phyloP scores from a whole-genome alignment of 2,888 invertebrate species.

The Micropterix aruncella region DNA sequence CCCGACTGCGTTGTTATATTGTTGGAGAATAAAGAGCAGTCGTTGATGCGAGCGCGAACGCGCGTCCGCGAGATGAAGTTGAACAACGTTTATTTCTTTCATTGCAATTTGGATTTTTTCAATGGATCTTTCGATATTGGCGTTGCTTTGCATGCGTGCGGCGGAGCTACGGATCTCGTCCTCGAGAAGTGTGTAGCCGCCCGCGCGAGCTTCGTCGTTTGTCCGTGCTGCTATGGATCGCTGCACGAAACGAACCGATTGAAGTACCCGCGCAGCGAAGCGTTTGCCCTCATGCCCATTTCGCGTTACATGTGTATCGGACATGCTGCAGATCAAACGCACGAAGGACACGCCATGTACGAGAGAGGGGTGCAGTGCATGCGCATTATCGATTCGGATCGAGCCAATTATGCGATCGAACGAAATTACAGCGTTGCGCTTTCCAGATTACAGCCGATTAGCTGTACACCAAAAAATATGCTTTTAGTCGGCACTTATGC shows the following conservation, averaged over 20 bases:
- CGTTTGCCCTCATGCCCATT: constrained; percentile 31
- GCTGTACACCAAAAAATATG: constrained; percentile 89
- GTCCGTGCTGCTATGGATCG: constrained; percentile 91
- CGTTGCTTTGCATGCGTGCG: constrained; percentile 85
- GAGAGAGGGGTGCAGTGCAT: constrained; percentile 73
- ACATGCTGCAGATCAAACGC: constrained; percentile 88
- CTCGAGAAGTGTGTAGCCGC: constrained; percentile 66
- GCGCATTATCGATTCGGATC: constrained; percentile 78
- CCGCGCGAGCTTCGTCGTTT: constrained; percentile 72
- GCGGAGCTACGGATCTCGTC: constrained; percentile 87
- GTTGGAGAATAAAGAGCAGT: constrained; percentile 85
- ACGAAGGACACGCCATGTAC: constrained; percentile 54
- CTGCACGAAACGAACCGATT: constrained; percentile 69
- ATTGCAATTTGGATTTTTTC: constrained; percentile 87
- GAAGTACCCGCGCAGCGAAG: constrained; percentile 67
- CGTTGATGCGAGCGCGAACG: constrained; percentile 57
- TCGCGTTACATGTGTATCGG: constrained; percentile 68
- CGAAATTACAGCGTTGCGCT: constrained; percentile 62
- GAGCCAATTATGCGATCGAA: constrained; percentile 61
- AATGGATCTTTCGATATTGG: constrained; percentile 72
- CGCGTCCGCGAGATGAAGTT: constrained; percentile 53
- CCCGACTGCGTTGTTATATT: constrained; percentile 68
- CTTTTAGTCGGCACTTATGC: constrained; percentile 50
- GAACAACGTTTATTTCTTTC: constrained; percentile 63
- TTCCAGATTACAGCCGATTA: constrained; percentile 60